A percentile compares a stretch with the other conserved stretches of the same genome.
These are phyloP conservation scores for Ardeotis arabs DNA, from an alignment of 2,113 vertebrate species.

Conservation along the genomic window DNA sequence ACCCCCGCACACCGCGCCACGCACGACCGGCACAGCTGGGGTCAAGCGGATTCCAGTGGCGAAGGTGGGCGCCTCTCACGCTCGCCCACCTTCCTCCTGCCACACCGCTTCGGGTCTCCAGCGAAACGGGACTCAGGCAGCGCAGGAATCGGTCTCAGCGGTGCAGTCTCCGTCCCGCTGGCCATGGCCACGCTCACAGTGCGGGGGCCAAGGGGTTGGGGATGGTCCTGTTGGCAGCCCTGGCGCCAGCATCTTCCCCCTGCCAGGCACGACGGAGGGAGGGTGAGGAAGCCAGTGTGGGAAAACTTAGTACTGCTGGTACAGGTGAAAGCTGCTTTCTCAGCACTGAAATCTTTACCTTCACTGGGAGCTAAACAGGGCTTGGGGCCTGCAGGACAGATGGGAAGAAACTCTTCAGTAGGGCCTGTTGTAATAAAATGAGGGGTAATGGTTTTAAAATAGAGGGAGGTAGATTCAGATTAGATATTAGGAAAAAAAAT, in stretches of 20 bases:
- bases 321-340: background rate
- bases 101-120: no score
- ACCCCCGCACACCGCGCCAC: no score
- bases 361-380: background rate
- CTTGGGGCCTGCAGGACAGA: background rate
- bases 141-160: accelerated
- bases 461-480: no score
- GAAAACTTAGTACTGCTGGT: no score
- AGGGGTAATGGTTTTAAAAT: no score
- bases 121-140: background rate
- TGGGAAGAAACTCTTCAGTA: no score
- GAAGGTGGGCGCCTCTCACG: background rate
- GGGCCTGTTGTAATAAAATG: no score
- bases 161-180: accelerated
- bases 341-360: background rate
- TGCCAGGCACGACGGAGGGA: background rate
- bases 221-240: no score
- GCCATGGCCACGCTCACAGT: accelerated
- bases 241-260: background rate
- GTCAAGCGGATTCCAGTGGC: accelerated
- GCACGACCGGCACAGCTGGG: accelerated
- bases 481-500: no score
- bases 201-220: accelerated
- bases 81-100: background rate
- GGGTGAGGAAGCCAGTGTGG: background rate